phyloP scores from a whole-genome alignment of 2,113 vertebrate species.

The Protobothrops flavoviridis region DNA sequence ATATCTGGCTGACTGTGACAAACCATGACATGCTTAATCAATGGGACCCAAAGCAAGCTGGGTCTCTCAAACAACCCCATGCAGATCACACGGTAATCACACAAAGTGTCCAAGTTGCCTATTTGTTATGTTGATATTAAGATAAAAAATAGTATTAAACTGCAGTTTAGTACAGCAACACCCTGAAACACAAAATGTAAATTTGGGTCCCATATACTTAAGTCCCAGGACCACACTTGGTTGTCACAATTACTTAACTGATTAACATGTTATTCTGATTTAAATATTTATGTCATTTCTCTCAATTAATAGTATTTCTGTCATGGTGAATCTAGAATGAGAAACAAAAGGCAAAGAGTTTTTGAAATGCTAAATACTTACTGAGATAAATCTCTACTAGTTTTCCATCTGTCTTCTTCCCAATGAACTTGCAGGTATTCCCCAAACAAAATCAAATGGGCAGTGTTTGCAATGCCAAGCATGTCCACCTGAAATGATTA shows the following conservation, averaged over 20 bases:
- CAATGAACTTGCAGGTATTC: conserved; percentile 67
- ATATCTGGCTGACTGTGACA: no score
- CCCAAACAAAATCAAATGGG: conserved; percentile 78
- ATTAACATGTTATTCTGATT: background rate
- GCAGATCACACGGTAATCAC: no score
- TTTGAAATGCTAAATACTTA: conserved; percentile 61
- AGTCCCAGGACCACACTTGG: no score
- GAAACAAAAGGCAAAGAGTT: background rate
- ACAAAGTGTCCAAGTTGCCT: no score
- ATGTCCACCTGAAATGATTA: conserved; percentile 81
- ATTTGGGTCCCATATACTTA: background rate
- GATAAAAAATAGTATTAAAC: background rate
- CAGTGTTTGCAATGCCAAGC: conserved; percentile 80
- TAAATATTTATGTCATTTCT: background rate
- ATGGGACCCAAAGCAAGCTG: no score
- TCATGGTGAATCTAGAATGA: background rate
- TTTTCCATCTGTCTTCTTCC: conserved; percentile 72
- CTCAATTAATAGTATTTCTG: background rate
- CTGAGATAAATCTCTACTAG: conserved; percentile 60
- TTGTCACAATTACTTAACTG: background rate
- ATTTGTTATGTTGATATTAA: background rate
- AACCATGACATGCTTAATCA: no score
- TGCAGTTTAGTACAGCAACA: background rate
- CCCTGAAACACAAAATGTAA: background rate
- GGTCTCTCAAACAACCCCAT: no score